Evolutionary conservation across 1,140 invertebrate genomes (phyloP), one percentile per base, ranked within the genome.

Genomic region (Ridgeia piscesae): DNA sequence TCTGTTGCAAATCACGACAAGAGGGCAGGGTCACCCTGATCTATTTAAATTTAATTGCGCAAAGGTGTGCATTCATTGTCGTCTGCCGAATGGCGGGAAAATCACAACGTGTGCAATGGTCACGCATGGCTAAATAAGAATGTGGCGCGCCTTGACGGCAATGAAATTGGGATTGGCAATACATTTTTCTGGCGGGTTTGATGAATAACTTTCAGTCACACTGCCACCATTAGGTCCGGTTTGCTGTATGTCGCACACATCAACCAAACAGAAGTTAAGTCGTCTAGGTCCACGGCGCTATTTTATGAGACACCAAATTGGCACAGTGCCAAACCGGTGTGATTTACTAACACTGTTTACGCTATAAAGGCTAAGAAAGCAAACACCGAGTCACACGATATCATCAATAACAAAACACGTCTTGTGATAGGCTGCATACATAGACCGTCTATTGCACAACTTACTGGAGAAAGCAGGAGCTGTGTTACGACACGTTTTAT

Each of bases 381-480:
- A 42, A 42, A 42, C 42, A 11, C 42, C 42, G 42, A 42, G 42
- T 42, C 42, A 42, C 42, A 42, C 42, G n/a, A 91, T 27, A 8
- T 4, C 9, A 91, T 34, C 8, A n/a, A n/a, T n/a, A n/a, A n/a
- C n/a, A n/a, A n/a, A n/a, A n/a, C n/a, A n/a, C n/a, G n/a, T n/a
- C n/a, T n/a, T n/a, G n/a, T n/a, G n/a, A n/a, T n/a, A n/a, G n/a
- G n/a, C n/a, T n/a, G n/a, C n/a, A n/a, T n/a, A n/a, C n/a, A n/a
- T n/a, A n/a, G n/a, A n/a, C n/a, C n/a, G n/a, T n/a, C n/a, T n/a
- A n/a, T n/a, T n/a, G n/a, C n/a, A n/a, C n/a, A n/a, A n/a, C n/a
- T n/a, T n/a, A n/a, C n/a, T n/a, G n/a, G n/a, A n/a, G 35, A 91
- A 33, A 34, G 42, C 91, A 91, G 35, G n/a, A 91, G 33, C 2